Evolutionary conservation across 35 echinoderm and acorn worm species (phyloP), one percentile per base, ranked within the genome.

Genomic region (Apostichopus japonicus): DNA sequence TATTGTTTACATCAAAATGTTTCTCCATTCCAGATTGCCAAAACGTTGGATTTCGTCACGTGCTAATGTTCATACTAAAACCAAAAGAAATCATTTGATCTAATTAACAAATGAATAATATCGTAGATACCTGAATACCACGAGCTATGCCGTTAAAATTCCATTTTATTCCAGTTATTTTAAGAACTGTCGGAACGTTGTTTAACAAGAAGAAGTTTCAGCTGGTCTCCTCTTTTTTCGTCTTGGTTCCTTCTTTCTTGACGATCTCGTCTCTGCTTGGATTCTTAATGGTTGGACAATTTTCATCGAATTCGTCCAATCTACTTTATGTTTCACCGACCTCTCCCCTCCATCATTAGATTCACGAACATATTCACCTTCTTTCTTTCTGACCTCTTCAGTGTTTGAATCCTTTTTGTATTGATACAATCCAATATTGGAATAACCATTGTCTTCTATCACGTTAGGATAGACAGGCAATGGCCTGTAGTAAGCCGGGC

Each of bases 301-400:
- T 21, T 55, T 84, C 54, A 84, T 9, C n/a, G 81, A 84, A 58
- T 84, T 55, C 15, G 54, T 84, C 81, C 81, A 84, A 8, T 84
- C 55, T n/a, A 84, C 55, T 57, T 84, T 57, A 58, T 84, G 54
- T 57, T 84, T 21, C 13, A 17, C n/a, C 15, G 6, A 19, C 22
- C n/a, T 75, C 22, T n/a, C n/a, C 22, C 6, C 71, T 75, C 11
- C 63, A 67, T 21, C 71, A n/a, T 14, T 5, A 21, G 6, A 24
- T 7, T 23, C 71, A 5, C n/a, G 0, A 75, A 19, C 17, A 7
- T 59, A 5, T 84, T 84, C 61, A 5, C 56, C 17, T 57, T 57
- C 17, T 23, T 5, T 84, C 9, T 23, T 84, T 58, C 51, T 55
- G 56, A 0, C 16, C 33, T 44, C 33, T 44, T 44, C 33, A 44